Evolutionary conservation across 1,140 invertebrate species (phyloP).

Genomic region (Neodiprion lecontei): DNA sequence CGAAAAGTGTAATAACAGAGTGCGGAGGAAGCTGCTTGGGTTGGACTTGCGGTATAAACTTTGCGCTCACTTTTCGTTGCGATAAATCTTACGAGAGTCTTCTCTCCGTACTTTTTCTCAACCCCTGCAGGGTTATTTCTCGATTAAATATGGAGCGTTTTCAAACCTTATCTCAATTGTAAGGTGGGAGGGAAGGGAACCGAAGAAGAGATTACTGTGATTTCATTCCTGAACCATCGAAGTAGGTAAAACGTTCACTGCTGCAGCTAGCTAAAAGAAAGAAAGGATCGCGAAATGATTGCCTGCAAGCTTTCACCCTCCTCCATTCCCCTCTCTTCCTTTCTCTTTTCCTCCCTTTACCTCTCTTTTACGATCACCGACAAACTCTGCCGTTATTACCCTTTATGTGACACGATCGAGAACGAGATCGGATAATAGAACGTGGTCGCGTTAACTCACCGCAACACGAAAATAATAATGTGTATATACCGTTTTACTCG

Average conservation of each 20-base stretch:
- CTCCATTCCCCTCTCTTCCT: not conserved
- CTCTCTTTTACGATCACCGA: not conserved
- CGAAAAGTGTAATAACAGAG: no score
- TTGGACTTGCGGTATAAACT: no score
- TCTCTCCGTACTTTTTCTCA: not conserved
- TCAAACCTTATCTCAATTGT: not conserved
- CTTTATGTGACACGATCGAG: no score
- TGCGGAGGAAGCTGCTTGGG: no score
- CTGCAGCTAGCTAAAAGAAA: not conserved
- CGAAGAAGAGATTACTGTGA: not conserved
- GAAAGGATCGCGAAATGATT: not conserved
- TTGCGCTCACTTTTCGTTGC: no score
- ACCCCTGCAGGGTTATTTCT: not conserved
- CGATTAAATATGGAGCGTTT: not conserved
- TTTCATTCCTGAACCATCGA: not conserved
- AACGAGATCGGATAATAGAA: no score
- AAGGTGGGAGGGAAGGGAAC: no score
- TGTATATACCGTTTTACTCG: no score
- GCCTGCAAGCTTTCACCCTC: not conserved
- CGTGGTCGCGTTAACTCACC: no score
- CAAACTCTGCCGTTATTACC: no score
- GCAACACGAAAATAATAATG: no score
- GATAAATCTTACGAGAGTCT: no score
- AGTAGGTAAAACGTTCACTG: not conserved
- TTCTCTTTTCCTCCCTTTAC: not conserved